A percentile compares a stretch with the other conserved stretches of the same genome.
Conservation (phyloP, 2,113 vertebrate species). For the Tor tambroides region DNA sequence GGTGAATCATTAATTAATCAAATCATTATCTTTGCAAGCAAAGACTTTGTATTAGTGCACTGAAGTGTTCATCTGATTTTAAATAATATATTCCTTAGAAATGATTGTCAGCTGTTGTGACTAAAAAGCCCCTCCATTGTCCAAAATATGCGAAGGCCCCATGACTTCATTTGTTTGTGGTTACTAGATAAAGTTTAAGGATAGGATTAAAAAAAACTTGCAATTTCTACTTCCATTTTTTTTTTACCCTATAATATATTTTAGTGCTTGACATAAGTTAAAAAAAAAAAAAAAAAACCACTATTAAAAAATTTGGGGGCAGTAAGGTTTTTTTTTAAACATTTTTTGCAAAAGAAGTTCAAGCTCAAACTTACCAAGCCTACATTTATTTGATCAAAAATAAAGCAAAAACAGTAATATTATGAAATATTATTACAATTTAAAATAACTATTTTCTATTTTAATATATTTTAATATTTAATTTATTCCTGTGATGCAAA, state of each 20-base stretch:
- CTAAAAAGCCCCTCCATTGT: no score
- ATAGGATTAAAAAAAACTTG: no score
- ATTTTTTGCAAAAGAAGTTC: no score
- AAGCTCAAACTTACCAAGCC: not conserved
- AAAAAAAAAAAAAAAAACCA: no score
- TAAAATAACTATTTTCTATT: no score
- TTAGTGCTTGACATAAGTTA: no score
- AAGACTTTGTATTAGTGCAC: not conserved
- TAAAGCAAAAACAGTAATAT: not conserved
- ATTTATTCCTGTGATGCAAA: not conserved
- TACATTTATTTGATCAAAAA: not conserved
- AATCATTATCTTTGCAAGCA: not conserved
- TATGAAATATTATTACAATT: not conserved
- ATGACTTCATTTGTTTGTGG: not conserved
- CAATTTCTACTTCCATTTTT: no score
- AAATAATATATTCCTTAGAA: no score
- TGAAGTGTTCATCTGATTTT: not conserved
- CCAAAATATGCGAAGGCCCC: not conserved
- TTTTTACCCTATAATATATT: no score
- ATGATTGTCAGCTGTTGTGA: no score
- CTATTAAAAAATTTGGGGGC: not conserved
- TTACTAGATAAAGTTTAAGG: not conserved
- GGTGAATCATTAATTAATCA: not conserved
- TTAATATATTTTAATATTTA: no score
- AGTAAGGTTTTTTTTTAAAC: no score